Evolutionary conservation across 2,888 invertebrate genomes (phyloP).

Genomic region (Phanerotoma sp.): DNA sequence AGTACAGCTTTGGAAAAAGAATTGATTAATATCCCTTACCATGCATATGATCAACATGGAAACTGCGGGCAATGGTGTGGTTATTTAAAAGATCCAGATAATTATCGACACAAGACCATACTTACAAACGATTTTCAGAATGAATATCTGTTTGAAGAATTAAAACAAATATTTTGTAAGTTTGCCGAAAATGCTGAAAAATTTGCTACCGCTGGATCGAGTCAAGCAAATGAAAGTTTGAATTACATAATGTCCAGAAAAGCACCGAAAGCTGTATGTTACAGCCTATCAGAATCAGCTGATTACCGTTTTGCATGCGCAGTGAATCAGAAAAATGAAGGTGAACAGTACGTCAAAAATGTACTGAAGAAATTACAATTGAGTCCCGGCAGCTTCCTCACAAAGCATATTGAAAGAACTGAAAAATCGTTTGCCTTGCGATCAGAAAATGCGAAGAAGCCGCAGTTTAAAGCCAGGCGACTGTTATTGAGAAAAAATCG

Average conservation of each 20-base stretch:
- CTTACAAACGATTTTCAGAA: conserved; percentile 24
- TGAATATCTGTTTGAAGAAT: conserved; percentile 21
- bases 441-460: background rate
- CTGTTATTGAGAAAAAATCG: conserved; percentile 2
- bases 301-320: conserved; percentile 30
- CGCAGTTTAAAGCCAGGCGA: conserved; percentile 17
- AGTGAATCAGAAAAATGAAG: conserved; percentile 32
- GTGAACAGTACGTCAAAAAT: conserved; percentile 25
- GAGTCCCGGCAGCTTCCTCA: conserved; percentile 17
- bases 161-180: conserved; percentile 19
- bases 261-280: conserved; percentile 29
- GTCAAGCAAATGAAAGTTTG: conserved; percentile 30
- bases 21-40: conserved; percentile 28
- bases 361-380: conserved; percentile 4
- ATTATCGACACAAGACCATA: conserved; percentile 14
- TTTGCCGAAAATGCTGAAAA: conserved; percentile 26
- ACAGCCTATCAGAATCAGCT: conserved; percentile 22
- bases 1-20: conserved; percentile 13
- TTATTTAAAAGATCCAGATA: conserved; percentile 19
- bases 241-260: conserved; percentile 33
- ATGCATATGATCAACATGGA: conserved; percentile 28
- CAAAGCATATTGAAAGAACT: background rate
- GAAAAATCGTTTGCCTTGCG: background rate
- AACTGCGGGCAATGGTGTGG: conserved; percentile 34
- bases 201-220: conserved; percentile 8